Base-by-base conservation (phyloP, 2,888 invertebrate genomes). In the Pristionchus exspectatus region DNA sequence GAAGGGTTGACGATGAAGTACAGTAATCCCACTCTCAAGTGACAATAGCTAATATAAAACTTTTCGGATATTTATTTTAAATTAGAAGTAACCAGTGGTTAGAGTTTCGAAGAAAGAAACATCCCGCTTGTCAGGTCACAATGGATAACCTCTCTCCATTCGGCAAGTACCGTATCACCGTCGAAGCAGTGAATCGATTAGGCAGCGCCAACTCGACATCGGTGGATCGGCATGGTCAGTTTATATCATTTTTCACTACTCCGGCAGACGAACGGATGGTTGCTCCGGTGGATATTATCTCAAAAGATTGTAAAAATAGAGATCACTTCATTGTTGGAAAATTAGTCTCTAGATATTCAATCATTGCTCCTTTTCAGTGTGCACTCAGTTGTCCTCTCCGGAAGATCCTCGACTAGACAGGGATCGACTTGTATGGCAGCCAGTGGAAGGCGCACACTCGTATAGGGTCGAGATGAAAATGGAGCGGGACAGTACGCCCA, bases 401-500 rank as follows among this genome's bases (percentile, higher is more conserved):
- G 89, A 89, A 63, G 89, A 89, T 50, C 44, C 83, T 16, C 81
- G 89, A n/a, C n/a, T 89, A 5, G 89, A 89, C 7, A 21, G 63
- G 33, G 81, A 89, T 44, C 59, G 66, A 50, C n/a, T 89, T 0
- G 83, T 83, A 27, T 93, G 93, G 93, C 90, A 90, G 18, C 87
- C 90, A 12, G 91, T 91, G 4, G 91, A 92, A 59, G 92, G 91
- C 18, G 93, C 93, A 3, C 87, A 90, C 18, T 92, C 92, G 5
- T 93, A 93, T 83, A 74, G 90, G 44, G 90, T 93, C 5, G 93
- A 93, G 72, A 90, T 90, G 83, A 81, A 56, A 38, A n/a, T 4
- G 63, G 50, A 18, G 38, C 33, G 5, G 84, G 87, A 1, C 87
- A 87, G n/a, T 89, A 84, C 21, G 69, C 83, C 10, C 59, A 81